Conservation (phyloP, 2,113 vertebrate species). For the Ptilorrhoa leucosticta region DNA sequence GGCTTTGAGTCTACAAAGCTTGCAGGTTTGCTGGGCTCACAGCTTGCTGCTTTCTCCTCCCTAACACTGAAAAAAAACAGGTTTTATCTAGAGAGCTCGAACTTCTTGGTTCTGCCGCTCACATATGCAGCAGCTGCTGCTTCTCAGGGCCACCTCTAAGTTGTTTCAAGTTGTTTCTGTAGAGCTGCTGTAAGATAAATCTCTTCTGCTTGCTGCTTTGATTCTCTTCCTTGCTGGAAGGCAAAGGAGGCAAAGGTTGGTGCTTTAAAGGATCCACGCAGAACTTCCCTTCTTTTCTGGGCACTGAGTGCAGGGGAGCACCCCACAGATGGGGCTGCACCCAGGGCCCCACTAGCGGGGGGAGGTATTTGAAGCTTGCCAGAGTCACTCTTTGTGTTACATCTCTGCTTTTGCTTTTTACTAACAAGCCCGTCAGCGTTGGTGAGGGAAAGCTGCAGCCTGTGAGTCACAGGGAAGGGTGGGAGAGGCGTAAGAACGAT, state of each 20-base stretch:
- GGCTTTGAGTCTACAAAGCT: background rate
- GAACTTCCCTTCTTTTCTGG: background rate
- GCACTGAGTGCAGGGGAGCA: background rate
- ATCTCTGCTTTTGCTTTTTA: background rate
- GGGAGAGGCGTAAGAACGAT: slow-evolving; percentile 3
- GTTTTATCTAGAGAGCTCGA: background rate
- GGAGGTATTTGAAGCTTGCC: background rate
- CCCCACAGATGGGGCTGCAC: background rate
- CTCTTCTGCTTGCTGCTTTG: background rate
- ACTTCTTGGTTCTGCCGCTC: background rate
- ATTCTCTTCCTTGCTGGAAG: background rate
- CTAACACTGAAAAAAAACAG: background rate
- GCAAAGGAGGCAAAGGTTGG: background rate
- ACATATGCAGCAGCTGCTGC: background rate
- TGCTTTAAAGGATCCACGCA: background rate
- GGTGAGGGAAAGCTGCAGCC: background rate
- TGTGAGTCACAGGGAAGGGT: slow-evolving; percentile 13
- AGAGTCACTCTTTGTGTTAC: background rate
- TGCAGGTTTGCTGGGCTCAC: background rate
- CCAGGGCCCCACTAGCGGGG: background rate
- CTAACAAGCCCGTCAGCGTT: background rate
- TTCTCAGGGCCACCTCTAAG: background rate
- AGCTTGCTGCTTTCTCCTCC: background rate
- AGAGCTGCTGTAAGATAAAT: background rate
- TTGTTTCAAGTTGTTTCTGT: background rate